Conservation (phyloP, 2,888 invertebrate species). For the Lepidocyrtoides sp. region DNA sequence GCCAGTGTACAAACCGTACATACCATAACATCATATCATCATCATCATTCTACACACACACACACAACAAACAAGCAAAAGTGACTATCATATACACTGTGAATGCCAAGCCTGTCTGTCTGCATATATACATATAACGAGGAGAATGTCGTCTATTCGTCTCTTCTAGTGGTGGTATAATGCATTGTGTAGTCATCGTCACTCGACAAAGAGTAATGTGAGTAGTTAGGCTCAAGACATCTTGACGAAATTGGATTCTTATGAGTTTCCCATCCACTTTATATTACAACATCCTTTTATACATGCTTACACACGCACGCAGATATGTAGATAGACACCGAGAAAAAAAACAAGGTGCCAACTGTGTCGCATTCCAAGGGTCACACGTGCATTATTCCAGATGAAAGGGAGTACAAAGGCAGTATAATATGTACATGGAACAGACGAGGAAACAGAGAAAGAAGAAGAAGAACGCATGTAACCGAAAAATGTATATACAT, state of each 20-base stretch:
- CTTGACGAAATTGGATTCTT: constrained; percentile 85
- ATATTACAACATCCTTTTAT: constrained; percentile 78
- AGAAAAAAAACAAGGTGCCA: constrained; percentile 83
- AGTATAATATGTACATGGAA: background rate
- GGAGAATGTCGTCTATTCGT: constrained; percentile 45
- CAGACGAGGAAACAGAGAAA: background rate
- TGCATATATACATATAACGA: too few species aligned
- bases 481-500: background rate
- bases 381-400: constrained; percentile 84
- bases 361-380: constrained; percentile 83
- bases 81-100: background rate
- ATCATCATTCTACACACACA: constrained; percentile 34
- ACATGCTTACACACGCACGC: constrained; percentile 56
- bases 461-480: constrained; percentile 4
- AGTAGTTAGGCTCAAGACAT: constrained; percentile 84
- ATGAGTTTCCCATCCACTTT: constrained; percentile 83
- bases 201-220: constrained; percentile 85
- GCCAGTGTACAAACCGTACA: background rate
- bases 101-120: constrained; percentile 51
- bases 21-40: constrained; percentile 41
- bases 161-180: constrained; percentile 26
- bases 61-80: constrained; percentile 62
- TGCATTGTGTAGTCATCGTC: constrained; percentile 64
- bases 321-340: too few species aligned
- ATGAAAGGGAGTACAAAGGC: background rate